Evolutionary conservation across 1,140 invertebrate genomes (phyloP).

Genomic region (Diorhabda sublineata): DNA sequence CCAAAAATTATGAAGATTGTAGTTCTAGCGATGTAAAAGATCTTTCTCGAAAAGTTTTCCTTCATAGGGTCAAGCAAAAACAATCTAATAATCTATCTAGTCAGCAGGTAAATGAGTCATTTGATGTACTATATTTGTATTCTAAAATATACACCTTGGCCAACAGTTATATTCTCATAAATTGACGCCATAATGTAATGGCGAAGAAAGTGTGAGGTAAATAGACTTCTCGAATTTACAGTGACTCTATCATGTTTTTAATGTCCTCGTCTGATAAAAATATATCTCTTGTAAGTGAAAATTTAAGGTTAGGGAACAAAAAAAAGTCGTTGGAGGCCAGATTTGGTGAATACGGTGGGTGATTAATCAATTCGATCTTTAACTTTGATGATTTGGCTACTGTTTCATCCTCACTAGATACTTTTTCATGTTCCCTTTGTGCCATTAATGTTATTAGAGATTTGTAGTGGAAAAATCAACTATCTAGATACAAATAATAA

Average conservation of each 20-base stretch:
- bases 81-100: conserved; percentile 25
- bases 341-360: too few relatives aligned
- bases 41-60: not conserved
- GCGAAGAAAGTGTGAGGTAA: not conserved
- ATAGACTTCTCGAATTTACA: not conserved
- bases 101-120: conserved; percentile 16
- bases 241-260: not conserved
- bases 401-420: not conserved
- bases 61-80: conserved; percentile 10
- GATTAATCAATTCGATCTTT: not conserved
- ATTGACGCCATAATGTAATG: too few relatives aligned
- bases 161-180: too few relatives aligned
- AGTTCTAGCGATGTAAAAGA: not conserved
- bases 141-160: too few relatives aligned
- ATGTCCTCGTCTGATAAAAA: not conserved
- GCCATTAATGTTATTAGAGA: not conserved
- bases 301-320: too few relatives aligned
- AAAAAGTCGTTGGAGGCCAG: too few relatives aligned
- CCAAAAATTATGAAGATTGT: too few relatives aligned
- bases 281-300: too few relatives aligned
- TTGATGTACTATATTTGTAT: not conserved
- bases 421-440: not conserved
- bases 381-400: not conserved
- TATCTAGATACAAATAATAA: not conserved
- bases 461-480: not conserved